Percentiles rank a stretch among this genome's conserved stretches.
Evolutionary conservation across 37 sponge, comb jelly and placozoan species (phyloP).

Genomic region (Bolinopsis microptera): DNA sequence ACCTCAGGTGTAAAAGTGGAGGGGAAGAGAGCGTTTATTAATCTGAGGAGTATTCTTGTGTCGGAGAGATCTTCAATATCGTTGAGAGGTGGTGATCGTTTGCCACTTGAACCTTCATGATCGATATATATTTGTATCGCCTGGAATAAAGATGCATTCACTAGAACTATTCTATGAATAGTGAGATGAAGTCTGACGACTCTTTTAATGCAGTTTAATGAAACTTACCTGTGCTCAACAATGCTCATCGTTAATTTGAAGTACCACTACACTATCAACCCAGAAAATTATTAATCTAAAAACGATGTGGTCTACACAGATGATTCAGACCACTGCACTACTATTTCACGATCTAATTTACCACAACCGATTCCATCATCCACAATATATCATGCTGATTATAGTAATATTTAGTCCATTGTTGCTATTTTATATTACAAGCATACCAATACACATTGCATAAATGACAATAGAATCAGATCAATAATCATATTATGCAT

Average conservation of each 20-base stretch:
- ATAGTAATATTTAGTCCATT: neutral
- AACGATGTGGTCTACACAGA: too few relatives aligned
- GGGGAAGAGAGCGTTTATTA: conserved; percentile 81
- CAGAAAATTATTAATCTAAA: too few relatives aligned
- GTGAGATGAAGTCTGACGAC: too few relatives aligned
- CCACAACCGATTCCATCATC: too few relatives aligned
- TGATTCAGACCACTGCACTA: too few relatives aligned
- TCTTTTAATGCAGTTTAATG: too few relatives aligned
- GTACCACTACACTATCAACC: too few relatives aligned
- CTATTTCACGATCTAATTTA: too few relatives aligned
- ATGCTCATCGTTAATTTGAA: too few relatives aligned
- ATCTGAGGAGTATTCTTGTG: conserved; percentile 36
- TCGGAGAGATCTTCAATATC: conserved; percentile 57
- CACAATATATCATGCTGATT: neutral
- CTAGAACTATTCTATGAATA: too few relatives aligned
- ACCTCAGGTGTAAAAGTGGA: conserved; percentile 84
- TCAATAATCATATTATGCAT: neutral
- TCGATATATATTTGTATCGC: conserved; percentile 39
- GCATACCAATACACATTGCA: neutral
- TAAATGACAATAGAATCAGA: neutral
- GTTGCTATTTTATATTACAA: neutral
- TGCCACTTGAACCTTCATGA: neutral
- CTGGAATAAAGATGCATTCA: neutral
- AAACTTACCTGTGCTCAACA: too few relatives aligned
- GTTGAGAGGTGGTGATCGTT: conserved; percentile 4